Base-by-base conservation (phyloP, 2,797 vertebrate species). In the Lacerta bilineata region DNA sequence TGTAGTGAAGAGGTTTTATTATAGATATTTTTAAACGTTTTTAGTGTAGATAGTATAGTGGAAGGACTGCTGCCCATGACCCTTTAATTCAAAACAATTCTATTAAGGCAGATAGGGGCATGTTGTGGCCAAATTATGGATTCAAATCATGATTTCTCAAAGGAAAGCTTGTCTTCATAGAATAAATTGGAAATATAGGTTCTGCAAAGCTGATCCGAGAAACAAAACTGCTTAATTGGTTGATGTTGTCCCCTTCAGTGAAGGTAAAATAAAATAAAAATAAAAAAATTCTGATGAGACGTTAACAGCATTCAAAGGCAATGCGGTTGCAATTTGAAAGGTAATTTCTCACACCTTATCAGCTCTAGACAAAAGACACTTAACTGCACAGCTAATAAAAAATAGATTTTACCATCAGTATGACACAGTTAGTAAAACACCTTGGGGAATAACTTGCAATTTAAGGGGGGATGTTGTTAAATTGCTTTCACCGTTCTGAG, bases 321-420 rank as follows among this genome's bases (percentile, higher is more conserved):
- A 91, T 80, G 93, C 76, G 33, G 36, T 23, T 94, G 76, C 86
- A 90, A 95, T 92, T 93, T 80, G 85, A 95, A 94, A 91, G 33
- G n/a, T 59, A 91, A 93, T 93, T 85, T 87, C 90, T 93, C 91
- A 74, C 11, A 89, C 86, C 23, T 94, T 93, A 89, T 93, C 64
- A 83, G 66, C 23, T 89, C 43, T 87, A 83, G 25, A 94, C 75
- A 92, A 93, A 8, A 85, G 89, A 86, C 86, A n/a, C 36, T 94
- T 91, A 92, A 90, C 81, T 85, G 89, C n/a, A 80, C 81, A 72
- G 36, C 55, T 92, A 89, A 89, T 91, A 77, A 78, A 74, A 92
- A 93, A 50, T 36, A 39, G 59, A 90, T 93, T 94, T 93, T 89
- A 90, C 91, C 68, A 64, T 87, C 86, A 79, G 80, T 90, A 91